Base-by-base conservation (phyloP, 1,140 invertebrate species). In the Babylonia areolata region DNA sequence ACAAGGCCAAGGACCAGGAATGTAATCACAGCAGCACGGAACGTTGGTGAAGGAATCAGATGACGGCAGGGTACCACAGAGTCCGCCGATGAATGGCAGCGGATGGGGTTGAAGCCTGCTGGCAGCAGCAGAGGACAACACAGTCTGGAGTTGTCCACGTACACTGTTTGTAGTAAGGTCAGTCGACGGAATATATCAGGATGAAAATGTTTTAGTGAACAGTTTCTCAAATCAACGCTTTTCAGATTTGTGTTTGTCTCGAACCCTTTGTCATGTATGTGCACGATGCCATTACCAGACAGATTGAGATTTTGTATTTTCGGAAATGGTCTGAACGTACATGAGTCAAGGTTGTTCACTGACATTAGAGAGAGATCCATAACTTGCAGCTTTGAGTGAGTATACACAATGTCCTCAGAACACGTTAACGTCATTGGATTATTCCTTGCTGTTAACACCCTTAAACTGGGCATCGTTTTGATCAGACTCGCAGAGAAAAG, bases 401-500 rank as follows among this genome's bases (percentile, higher is more conserved):
- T 64, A 28, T 23, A 23, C 15, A 23, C 28, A 64, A 64, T 23
- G 28, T 64, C 58, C 23, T n/a, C 58, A 23, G 28, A 64, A 64
- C 35, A 37, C 35, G 71, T 73, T 73, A 73, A 35, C 11, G 71
- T 46, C 20, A 90, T 81, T 23, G 77, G n/a, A 69, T 89, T 88
- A 9, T 75, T 54, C n/a, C 83, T 64, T 2, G 86, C 20, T 69
- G 86, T 77, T 3, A 89, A 54, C 64, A 69, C 46, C 39, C 37
- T n/a, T 3, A 88, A 42, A 51, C 54, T 58, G 15, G 51, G 39
- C 0, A 88, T 35, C 11, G 17, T 12, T 23, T 5, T 20, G 64
- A 88, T 79, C 31, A 35, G 11, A 6, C 35, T 35, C 3, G 6
- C 20, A 5, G 33, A 9, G 31, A 73, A 28, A 35, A 37, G 12